A percentile compares a stretch with the other conserved stretches of the same genome.
These are phyloP conservation scores for Linyphia triangularis DNA, from an alignment of 2,888 invertebrate genomes.

Conservation along the genomic window DNA sequence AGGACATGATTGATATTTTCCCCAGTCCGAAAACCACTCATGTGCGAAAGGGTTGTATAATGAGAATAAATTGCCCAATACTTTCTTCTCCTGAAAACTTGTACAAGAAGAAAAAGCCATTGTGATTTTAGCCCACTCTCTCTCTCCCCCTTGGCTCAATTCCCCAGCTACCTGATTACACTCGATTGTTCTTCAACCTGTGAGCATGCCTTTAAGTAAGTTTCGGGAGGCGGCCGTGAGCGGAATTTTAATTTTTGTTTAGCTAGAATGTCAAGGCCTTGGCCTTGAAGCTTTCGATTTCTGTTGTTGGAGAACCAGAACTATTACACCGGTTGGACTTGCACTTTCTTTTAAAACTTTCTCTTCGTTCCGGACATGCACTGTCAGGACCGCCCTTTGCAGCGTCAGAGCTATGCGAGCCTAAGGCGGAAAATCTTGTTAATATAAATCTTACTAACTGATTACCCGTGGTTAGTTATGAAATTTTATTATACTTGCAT, in stretches of 20 bases:
- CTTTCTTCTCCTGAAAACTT: background rate
- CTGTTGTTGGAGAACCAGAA: background rate
- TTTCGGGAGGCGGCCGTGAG: slow-evolving; percentile 6
- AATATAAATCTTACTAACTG: no score
- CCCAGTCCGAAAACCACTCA: slow-evolving; percentile 17
- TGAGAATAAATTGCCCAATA: slow-evolving; percentile 19
- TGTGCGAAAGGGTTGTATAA: slow-evolving; percentile 26
- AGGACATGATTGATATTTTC: slow-evolving; percentile 7
- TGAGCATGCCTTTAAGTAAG: slow-evolving; percentile 29
- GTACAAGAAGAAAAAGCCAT: slow-evolving; percentile 13
- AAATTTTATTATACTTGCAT: no score
- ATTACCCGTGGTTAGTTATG: no score
- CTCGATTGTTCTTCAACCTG: slow-evolving; percentile 44
- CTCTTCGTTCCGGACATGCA: background rate
- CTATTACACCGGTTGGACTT: background rate
- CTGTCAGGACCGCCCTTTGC: no score
- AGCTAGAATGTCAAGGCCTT: slow-evolving; percentile 39
- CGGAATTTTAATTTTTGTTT: slow-evolving; percentile 44
- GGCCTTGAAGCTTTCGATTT: slow-evolving; percentile 35
- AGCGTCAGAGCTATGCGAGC: no score
- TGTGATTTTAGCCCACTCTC: slow-evolving; percentile 16
- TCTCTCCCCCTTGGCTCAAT: slow-evolving; percentile 27
- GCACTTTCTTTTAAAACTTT: background rate
- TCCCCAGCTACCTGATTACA: slow-evolving; percentile 9
- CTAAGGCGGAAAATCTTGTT: no score